Base-by-base conservation (phyloP, 2,113 vertebrate genomes). In the Eubucco bourcierii region DNA sequence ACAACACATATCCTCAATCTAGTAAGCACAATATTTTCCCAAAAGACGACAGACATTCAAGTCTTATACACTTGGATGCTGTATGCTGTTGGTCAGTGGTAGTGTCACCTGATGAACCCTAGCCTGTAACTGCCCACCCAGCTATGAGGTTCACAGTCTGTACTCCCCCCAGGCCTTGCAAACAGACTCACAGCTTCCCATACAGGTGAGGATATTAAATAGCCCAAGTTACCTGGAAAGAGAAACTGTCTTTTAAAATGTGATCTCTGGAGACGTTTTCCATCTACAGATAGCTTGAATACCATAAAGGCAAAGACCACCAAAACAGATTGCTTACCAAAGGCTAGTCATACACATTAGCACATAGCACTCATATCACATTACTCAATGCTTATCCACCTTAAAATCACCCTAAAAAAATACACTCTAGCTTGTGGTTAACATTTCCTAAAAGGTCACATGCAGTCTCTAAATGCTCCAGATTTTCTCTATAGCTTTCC, bases 321-420 rank as follows among this genome's bases (percentile, higher is more conserved):
- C 31, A 41, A 70, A 84, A 84, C 13, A 72, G 9, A 9, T 31
- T 12, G 6, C 7, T 59, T 83, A 77, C 34, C 56, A 64, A 41
- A 84, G 9, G 19, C 21, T 28, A 53, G 16, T 41, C 37, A 47
- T 24, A 76, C 25, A 60, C 28, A 28, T n/a, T 28, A 37, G 71
- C 8, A 2, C 1, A 2, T 12, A 28, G 11, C 34, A 80, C 15
- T 64, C 1, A 0, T 27, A 80, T 24, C 4, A 11, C 34, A 53
- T 61, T 72, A 81, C 1, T 64, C 70, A 53, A 13, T 34, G 31
- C 5, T 29, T 52, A 23, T 29, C 63, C 15, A 79, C 68, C 74
- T 61, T 55, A 75, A 88, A 88, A n/a, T 27, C 50, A 64, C 33
- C 28, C n/a, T 52, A 13, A 8, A 5, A 23, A 77, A 33, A 58